Base-by-base conservation (phyloP, 2,797 vertebrate species). In the Silurus lanzhouensis region DNA sequence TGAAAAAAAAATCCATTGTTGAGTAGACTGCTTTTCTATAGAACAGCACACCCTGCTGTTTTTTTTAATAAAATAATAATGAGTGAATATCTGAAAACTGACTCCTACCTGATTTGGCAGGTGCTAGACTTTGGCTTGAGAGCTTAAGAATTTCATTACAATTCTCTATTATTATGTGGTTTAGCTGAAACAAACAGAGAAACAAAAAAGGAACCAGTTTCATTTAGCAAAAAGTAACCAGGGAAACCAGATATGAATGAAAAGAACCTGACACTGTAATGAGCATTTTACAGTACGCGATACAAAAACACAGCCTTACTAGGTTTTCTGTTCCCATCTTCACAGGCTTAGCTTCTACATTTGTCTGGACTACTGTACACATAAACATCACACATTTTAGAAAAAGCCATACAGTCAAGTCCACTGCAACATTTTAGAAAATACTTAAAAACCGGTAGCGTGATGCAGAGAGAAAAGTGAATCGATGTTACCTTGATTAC, bases 141-240 rank as follows among this genome's bases (percentile, higher is more conserved):
- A 92, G 88, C 83, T 89, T 91, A 83, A 93, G 83, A 87, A 94
- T 93, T 90, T 93, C 90, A 90, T 74, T 92, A 90, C 95, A 92
- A 66, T 94, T 91, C 86, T 95, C 91, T 60, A 94, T 90, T 64
- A 27, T 90, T 79, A 94, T 85, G 25, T 82, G 85, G 72, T 87
- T 88, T 0, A 86, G 88, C 95, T 95, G 88, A 66, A 75, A 76
- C 60, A 66, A 20, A 52, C 48, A 52, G 0, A 52, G 6, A 52
- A 7, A 52, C 6, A 52, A 7, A 52, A 7, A 52, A 0, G n/a
- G 12, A 8, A 64, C 19, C 44, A 27, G 12, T 58, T 46, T 63
- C 31, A 25, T 46, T 75, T 17, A 71, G 4, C 1, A 22, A 46
- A 46, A 10, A 2, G 38, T 12, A 22, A 76, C 72, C 48, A 61